These are phyloP conservation scores for Crotalus adamanteus DNA, from an alignment of 2,797 vertebrate species.

Conservation along the genomic window DNA sequence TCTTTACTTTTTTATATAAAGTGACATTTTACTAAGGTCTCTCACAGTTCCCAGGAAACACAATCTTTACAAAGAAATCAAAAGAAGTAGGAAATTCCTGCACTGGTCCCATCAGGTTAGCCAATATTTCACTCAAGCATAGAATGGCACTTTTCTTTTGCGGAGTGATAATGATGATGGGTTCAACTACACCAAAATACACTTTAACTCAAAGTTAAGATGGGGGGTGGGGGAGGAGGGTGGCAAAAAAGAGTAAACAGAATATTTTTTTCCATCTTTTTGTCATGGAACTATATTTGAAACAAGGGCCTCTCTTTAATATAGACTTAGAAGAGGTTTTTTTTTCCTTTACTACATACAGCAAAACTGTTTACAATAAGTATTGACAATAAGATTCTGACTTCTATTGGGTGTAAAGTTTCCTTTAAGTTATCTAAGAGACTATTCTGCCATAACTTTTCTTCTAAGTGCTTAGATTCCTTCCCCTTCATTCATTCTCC, in stretches of 20 bases:
- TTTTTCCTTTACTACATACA: neutral
- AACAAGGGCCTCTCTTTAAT: neutral
- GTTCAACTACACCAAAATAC: neutral
- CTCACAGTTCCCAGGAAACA: slow-evolving; percentile 37
- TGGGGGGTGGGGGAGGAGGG: neutral
- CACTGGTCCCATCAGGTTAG: slow-evolving; percentile 10
- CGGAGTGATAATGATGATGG: neutral
- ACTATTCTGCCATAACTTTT: neutral
- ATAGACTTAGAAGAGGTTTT: neutral
- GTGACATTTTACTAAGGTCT: slow-evolving; percentile 44
- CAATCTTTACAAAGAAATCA: slow-evolving; percentile 45
- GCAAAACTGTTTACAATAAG: neutral
- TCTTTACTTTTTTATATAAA: slow-evolving; percentile 40
- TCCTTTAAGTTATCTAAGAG: neutral
- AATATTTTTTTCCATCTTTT: neutral
- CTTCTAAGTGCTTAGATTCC: neutral
- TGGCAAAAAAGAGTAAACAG: neutral
- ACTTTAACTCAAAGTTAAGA: neutral
- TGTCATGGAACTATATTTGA: neutral
- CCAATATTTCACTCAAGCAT: slow-evolving; percentile 18
- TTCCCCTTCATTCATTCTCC: neutral
- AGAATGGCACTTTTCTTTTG: neutral
- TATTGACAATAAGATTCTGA: neutral
- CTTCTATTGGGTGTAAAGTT: neutral
- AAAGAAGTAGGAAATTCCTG: slow-evolving; percentile 23